Evolutionary conservation across 1,140 invertebrate species (phyloP).

Genomic region (Magallana angulata): DNA sequence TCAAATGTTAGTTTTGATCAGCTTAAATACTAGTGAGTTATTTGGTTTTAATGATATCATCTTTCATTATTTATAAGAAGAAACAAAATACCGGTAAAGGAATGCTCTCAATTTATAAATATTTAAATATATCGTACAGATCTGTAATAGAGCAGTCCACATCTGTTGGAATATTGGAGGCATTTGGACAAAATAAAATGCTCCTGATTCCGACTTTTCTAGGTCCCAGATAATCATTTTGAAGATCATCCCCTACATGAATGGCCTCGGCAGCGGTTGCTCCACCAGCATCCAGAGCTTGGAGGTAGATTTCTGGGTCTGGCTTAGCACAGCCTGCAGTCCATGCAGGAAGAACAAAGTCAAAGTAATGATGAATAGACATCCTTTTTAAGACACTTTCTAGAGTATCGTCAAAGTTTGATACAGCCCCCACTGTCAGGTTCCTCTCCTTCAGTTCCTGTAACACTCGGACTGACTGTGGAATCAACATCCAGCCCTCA

Average conservation of each 20-base stretch:
- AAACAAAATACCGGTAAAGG: no score
- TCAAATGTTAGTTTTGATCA: no score
- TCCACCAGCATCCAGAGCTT: slow-evolving; percentile 82
- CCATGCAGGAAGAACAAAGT: slow-evolving; percentile 90
- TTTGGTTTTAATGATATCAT: no score
- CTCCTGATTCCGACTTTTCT: slow-evolving; percentile 86
- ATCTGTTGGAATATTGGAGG: slow-evolving; percentile 45
- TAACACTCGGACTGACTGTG: slow-evolving; percentile 84
- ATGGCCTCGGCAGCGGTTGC: slow-evolving; percentile 84
- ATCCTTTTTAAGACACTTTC: slow-evolving; percentile 84
- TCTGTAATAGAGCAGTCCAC: slow-evolving; percentile 57
- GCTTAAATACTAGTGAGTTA: no score
- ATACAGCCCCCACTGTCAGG: slow-evolving; percentile 86
- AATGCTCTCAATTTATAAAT: not conserved
- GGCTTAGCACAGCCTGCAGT: slow-evolving; percentile 88
- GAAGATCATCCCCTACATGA: slow-evolving; percentile 89
- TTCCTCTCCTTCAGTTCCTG: slow-evolving; percentile 79
- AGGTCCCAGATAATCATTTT: slow-evolving; percentile 89
- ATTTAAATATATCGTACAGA: slow-evolving; percentile 47
- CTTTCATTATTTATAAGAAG: no score
- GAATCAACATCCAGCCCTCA: slow-evolving; percentile 86
- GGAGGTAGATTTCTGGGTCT: slow-evolving; percentile 85
- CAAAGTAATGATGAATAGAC: slow-evolving; percentile 85
- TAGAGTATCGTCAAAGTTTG: slow-evolving; percentile 92
- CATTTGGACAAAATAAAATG: slow-evolving; percentile 46